Base-by-base conservation (phyloP, 1,140 invertebrate genomes). In the Diprion similis region DNA sequence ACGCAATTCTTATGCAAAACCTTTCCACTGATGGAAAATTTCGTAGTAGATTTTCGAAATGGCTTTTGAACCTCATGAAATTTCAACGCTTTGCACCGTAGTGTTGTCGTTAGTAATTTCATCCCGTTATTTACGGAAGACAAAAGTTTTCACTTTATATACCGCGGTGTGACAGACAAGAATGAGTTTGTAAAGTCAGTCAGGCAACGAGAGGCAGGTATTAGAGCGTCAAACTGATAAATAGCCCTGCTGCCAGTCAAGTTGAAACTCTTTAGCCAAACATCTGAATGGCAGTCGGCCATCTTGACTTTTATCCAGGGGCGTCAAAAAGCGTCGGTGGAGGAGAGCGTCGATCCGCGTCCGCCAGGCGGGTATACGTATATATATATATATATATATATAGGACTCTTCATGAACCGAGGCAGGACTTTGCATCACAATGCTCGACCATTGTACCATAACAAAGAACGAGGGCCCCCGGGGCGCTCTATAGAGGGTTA, bases 371-470 rank as follows among this genome's bases (percentile, higher is more conserved):
- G 51, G 51, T 17, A 59, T 37, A 37, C 24, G 6, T 37, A 37
- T 37, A 37, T 6, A 17, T n/a, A n/a, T n/a, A n/a, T n/a, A n/a
- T n/a, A n/a, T n/a, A n/a, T n/a, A 37, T 37, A 37, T 37, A 37
- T 6, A 17, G 51, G n/a, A 13, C 51, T 59, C 51, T 17, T 59
- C 51, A 59, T 59, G 51, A 59, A 59, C 51, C 11, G 51, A 13
- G n/a, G 51, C 51, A 59, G 51, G 51, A 59, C 51, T 59, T 59
- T 59, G 51, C 51, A 59, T 59, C 51, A 59, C 51, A 59, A 59
- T 59, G 51, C 11, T 59, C 51, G 51, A 59, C 51, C 51, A 59
- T 59, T 59, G 51, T 59, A 17, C 51, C 51, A 59, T 17, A 59
- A 59, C 51, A 59, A 59, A 59, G 51, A 59, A 59, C 51, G 51